Evolutionary conservation across 1,140 invertebrate species (phyloP).

Genomic region (Amphibalanus amphitrite): DNA sequence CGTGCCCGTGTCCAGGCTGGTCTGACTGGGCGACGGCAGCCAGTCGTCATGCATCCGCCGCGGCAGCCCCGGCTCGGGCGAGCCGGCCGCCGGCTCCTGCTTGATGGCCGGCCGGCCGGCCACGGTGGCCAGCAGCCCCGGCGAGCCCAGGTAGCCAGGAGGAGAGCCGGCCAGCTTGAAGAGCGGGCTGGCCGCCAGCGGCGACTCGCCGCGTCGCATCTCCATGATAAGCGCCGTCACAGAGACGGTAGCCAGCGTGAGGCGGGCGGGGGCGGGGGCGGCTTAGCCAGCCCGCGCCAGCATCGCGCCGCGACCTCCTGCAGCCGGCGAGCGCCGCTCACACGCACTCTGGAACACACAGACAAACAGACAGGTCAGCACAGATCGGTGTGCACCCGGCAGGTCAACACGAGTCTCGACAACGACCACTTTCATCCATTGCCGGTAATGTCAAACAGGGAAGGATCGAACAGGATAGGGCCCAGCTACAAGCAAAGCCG

Average conservation of each 20-base stretch:
- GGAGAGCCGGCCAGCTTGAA: background rate
- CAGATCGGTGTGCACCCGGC: no score
- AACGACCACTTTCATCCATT: no score
- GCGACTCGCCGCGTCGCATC: background rate
- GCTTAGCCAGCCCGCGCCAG: background rate
- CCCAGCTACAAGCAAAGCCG: no score
- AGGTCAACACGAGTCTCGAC: no score
- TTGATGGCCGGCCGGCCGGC: background rate
- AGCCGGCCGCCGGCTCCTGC: background rate
- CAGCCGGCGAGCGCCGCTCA: no score
- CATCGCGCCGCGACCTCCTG: no score
- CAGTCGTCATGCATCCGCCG: slow-evolving; percentile 24
- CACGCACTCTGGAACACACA: no score
- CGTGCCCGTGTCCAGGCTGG: slow-evolving; percentile 36
- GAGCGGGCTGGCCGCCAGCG: background rate
- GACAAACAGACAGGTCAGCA: no score
- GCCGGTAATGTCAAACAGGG: no score
- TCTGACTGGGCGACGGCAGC: slow-evolving; percentile 28
- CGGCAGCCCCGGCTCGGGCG: background rate
- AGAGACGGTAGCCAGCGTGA: background rate
- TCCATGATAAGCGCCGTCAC: background rate
- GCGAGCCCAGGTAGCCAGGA: background rate
- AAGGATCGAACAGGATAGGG: no score
- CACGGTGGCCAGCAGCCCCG: background rate
- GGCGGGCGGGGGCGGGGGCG: background rate